Base-by-base conservation (phyloP, 1,140 invertebrate species). In the Calliphora vicina region DNA sequence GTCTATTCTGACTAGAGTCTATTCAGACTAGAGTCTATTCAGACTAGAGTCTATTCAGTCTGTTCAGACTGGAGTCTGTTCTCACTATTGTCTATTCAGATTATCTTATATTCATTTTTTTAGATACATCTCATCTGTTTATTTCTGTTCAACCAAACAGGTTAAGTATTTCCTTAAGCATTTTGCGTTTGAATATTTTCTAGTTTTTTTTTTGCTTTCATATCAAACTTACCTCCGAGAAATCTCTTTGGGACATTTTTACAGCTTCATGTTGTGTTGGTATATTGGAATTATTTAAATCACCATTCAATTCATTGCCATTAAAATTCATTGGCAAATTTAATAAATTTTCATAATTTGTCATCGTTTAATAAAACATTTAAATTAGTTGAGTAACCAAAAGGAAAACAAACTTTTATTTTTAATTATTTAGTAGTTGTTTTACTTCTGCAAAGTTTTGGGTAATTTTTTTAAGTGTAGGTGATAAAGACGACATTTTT, bases 271-370 rank as follows among this genome's bases (percentile, higher is more conserved):
- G 88, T 61, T 57, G 89, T 85, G 61, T 67, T 67, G 35, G n/a
- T 26, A 78, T 5, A 67, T 43, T 78, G 35, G 17, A 15, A 25
- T 43, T 43, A 43, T 20, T 43, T 78, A 78, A 78, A 25, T 78
- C 74, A 23, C 35, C 81, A 86, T 86, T 89, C 83, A 84, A 86
- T 86, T 89, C 89, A 85, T 87, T 87, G 86, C 87, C 87, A 87
- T 85, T 89, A 17, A 88, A 88, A 85, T 87, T 87, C 84, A 89
- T 86, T 88, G 88, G 88, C 85, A 89, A 87, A 86, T 89, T 89
- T 84, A 88, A 86, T 86, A 89, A 85, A 85, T 89, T 89, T 86
- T 89, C 88, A 89, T 89, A 89, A 88, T 89, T 89, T 88, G 88
- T 89, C 88, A 89, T 89, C 87, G 87, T 86, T 87, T 13, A 25